These are phyloP conservation scores for Athene noctua DNA, from an alignment of 2,113 vertebrate genomes.

Conservation along the genomic window DNA sequence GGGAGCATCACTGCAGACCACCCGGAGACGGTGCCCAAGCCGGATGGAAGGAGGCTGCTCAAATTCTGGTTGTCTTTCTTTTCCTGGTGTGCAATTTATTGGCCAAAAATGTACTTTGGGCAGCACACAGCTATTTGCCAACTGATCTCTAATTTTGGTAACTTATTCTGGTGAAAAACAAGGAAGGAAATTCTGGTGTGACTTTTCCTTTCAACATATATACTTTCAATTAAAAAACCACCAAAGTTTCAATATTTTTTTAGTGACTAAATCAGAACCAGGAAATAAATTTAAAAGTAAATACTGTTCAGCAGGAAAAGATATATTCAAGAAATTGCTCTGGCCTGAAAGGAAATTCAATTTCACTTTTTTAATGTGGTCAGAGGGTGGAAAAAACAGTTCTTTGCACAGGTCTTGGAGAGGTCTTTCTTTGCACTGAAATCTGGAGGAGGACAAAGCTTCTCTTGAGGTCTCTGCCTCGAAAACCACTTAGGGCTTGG, in stretches of 20 bases:
- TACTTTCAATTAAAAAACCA: not conserved
- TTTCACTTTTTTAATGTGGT: not conserved
- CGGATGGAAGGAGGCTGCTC: rapidly evolving
- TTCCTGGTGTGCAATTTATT: not conserved
- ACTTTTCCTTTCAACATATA: not conserved
- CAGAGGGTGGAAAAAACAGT: not conserved
- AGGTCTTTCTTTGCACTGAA: not conserved
- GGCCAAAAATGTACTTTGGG: not conserved
- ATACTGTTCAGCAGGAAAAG: not conserved
- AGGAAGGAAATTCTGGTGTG: not conserved
- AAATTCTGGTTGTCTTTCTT: not conserved
- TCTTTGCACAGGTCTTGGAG: not conserved
- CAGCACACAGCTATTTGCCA: not conserved
- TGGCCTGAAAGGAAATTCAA: not conserved
- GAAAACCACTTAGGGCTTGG: not conserved
- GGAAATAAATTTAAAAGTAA: not conserved
- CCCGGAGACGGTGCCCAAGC: rapidly evolving
- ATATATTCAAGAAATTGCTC: not conserved
- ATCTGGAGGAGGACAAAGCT: not conserved
- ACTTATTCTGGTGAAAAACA: not conserved
- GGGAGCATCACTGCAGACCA: rapidly evolving
- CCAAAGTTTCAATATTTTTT: not conserved
- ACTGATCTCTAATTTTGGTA: not conserved
- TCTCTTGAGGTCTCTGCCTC: not conserved
- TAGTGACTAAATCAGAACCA: not conserved